phyloP scores from a whole-genome alignment of 92 coral and sea anemone species.

The Palythoa grandis region DNA sequence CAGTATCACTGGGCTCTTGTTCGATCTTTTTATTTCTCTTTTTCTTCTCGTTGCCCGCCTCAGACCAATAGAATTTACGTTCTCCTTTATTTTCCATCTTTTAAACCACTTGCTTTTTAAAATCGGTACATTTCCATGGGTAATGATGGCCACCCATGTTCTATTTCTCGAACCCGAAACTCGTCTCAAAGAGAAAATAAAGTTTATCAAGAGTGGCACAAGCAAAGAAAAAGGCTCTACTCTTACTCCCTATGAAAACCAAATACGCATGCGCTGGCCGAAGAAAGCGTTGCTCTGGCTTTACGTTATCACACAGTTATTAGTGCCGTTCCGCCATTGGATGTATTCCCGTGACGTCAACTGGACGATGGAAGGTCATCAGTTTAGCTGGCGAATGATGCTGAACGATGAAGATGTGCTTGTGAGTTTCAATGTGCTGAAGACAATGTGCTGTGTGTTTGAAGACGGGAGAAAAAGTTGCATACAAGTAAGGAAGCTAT shows the following conservation, averaged over 20 bases:
- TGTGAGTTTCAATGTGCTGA: conserved; percentile 49
- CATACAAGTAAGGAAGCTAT: conserved; percentile 53
- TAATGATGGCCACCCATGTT: conserved; percentile 57
- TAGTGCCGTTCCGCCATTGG: conserved; percentile 75
- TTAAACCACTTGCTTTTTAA: conserved; percentile 62
- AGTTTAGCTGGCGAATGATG: conserved; percentile 78
- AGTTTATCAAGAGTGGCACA: not conserved
- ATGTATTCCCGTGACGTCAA: conserved; percentile 78
- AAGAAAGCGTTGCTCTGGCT: conserved; percentile 41
- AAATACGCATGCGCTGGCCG: conserved; percentile 38
- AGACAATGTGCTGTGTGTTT: too few relatives aligned
- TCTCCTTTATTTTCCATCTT: conserved; percentile 46
- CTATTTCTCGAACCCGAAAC: conserved; percentile 53
- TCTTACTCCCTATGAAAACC: not conserved
- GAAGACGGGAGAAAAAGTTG: conserved; percentile 22
- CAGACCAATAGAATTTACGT: conserved; percentile 33
- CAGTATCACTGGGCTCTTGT: conserved; percentile 58
- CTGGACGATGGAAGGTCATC: conserved; percentile 75
- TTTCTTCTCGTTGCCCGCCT: conserved; percentile 50
- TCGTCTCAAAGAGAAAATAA: not conserved
- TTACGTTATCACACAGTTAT: conserved; percentile 56
- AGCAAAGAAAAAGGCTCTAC: not conserved
- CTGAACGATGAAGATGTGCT: conserved; percentile 65
- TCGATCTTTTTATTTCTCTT: conserved; percentile 59
- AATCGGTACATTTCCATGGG: conserved; percentile 75